Evolutionary conservation across 2,113 vertebrate genomes (phyloP), one percentile per base, ranked within the genome.

Genomic region (Coptodon bakossiorum): DNA sequence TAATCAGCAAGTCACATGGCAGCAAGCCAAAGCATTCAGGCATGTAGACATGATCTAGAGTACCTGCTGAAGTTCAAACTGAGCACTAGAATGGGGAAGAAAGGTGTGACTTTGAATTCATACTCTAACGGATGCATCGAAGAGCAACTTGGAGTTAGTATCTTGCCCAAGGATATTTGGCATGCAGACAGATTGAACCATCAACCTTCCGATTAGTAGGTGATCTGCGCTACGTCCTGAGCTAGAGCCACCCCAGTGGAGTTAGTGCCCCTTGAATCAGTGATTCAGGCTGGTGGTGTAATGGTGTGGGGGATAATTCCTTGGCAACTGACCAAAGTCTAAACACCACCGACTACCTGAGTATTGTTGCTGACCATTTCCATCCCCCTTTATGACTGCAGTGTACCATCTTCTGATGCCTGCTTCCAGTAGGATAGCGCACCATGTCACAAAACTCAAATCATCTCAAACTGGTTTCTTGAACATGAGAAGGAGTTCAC

Each of bases 161-260:
- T 61, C 27, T 31, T 61, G 57, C 57, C 57, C 27, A 61, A 61
- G 57, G 5, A 61, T 61, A 61, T 61, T 61, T 31, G 29, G 29
- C 57, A 61, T 61, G 29, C 57, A 31, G 57, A 17, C 27, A 61
- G 31, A 17, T 4, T 17, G 14, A 61, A 61, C 57, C 8, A 61
- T 17, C 29, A 31, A 31, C 27, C 14, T 61, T 31, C 57, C 14
- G 0, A 31, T 61, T 34, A 61, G 29, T 0, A 31, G 27, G 57
- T 34, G 27, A 59, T 59, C 56, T 16, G 13, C 2, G 7, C 13
- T 59, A 57, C 56, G 27, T 59, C 56, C 24, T 29, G 24, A 59
- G 56, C 27, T 59, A 59, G 14, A 59, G 56, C 56, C 27, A 29
- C 27, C 2, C 14, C 27, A 31, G 56, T 59, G 27, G 56, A 31